phyloP scores from a whole-genome alignment of 2,888 invertebrate species.

The Hedychridium roseum region DNA sequence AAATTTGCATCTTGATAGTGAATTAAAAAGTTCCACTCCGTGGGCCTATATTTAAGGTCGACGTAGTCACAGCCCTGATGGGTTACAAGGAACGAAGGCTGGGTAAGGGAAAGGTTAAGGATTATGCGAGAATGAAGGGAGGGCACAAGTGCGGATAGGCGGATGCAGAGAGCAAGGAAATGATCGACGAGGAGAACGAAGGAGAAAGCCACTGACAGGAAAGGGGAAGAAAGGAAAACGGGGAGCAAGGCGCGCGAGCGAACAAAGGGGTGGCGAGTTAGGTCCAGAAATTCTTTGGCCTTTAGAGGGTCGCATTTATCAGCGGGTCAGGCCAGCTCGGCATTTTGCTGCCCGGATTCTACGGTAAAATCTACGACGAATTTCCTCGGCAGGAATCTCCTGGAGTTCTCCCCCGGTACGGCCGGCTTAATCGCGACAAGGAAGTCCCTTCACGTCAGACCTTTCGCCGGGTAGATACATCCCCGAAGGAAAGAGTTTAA shows the following conservation, averaged over 20 bases:
- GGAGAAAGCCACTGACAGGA: too few relatives aligned
- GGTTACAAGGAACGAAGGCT: too few relatives aligned
- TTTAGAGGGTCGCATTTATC: conserved; percentile 43
- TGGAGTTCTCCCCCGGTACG: conserved; percentile 5
- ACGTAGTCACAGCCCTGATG: too few relatives aligned
- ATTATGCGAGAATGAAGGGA: too few relatives aligned
- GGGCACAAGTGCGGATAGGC: too few relatives aligned
- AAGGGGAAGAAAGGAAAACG: too few relatives aligned
- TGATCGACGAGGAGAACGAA: too few relatives aligned
- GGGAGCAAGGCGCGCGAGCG: too few relatives aligned
- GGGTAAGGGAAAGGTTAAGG: too few relatives aligned
- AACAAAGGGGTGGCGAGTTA: too few relatives aligned
- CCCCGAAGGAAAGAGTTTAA: neutral
- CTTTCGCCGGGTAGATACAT: conserved; percentile 2
- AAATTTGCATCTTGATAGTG: conserved; percentile 57
- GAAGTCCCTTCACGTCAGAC: neutral
- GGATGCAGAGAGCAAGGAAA: too few relatives aligned
- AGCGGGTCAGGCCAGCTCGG: conserved; percentile 28
- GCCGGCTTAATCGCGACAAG: conserved; percentile 9
- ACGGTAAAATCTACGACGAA: conserved; percentile 21
- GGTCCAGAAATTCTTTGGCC: conserved; percentile 34
- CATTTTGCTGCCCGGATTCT: conserved; percentile 32
- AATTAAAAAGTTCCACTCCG: conserved; percentile 51
- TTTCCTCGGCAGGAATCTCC: conserved; percentile 16
- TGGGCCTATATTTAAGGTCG: conserved; percentile 38